Percentiles rank a stretch among this genome's conserved stretches.
These are phyloP conservation scores for Aythya baeri DNA, from an alignment of 2,113 vertebrate genomes.

Conservation along the genomic window DNA sequence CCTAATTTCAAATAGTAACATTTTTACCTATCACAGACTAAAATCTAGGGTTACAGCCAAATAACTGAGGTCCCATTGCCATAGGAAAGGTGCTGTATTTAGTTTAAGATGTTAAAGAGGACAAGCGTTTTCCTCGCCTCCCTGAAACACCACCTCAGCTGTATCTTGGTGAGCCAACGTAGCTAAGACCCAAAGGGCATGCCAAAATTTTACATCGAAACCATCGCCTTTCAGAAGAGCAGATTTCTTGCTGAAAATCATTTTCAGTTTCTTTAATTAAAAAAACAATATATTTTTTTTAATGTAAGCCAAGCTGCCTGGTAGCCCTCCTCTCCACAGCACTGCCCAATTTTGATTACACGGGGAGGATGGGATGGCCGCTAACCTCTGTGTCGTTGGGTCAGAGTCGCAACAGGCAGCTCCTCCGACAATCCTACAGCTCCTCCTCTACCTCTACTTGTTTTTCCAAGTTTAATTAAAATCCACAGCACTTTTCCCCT, in stretches of 20 bases:
- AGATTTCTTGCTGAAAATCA: neutral
- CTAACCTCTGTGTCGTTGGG: neutral
- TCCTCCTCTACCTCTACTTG: constrained; percentile 47
- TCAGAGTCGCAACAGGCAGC: constrained; percentile 33
- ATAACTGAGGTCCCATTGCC: neutral
- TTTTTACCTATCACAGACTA: neutral
- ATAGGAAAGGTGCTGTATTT: neutral
- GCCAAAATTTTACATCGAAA: neutral
- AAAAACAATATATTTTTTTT: neutral
- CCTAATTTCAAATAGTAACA: neutral
- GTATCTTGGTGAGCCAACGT: neutral
- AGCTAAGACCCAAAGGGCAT: neutral
- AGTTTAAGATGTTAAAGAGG: neutral
- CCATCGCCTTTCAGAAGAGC: fast-evolving
- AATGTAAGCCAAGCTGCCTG: neutral
- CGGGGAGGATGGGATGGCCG: neutral
- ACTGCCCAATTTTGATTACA: constrained; percentile 4
- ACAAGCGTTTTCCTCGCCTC: neutral
- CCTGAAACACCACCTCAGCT: neutral
- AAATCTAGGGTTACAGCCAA: neutral
- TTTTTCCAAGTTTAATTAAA: constrained; percentile 57
- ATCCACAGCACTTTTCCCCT: neutral
- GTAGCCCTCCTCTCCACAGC: neutral
- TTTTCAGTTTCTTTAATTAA: neutral
- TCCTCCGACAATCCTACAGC: constrained; percentile 20